These are phyloP conservation scores for Raja brachyura DNA, from an alignment of 2,113 vertebrate species.

Conservation along the genomic window DNA sequence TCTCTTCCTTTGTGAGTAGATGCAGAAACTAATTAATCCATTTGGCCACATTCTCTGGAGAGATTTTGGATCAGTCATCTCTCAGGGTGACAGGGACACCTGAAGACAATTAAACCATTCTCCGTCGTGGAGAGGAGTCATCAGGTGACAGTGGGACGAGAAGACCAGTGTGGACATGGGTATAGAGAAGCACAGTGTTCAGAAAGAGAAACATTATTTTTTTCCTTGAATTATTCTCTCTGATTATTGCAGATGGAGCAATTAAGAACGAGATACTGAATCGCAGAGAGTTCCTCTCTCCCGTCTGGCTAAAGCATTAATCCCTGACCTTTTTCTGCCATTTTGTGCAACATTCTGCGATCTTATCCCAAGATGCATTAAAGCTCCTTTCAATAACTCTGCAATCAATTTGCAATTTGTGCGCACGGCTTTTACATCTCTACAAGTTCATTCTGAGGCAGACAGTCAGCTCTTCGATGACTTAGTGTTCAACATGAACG, in stretches of 20 bases:
- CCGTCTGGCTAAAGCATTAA: background rate
- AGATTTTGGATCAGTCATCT: background rate
- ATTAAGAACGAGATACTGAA: background rate
- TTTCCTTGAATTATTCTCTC: background rate
- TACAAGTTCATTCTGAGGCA: background rate
- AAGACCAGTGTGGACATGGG: background rate
- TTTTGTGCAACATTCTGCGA: background rate
- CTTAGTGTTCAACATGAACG: background rate
- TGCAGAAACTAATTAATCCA: background rate
- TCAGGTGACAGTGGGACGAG: background rate
- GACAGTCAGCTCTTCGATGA: background rate
- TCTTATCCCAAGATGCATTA: background rate
- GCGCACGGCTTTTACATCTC: background rate
- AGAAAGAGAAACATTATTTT: background rate
- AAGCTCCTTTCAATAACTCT: background rate
- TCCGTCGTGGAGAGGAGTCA: background rate
- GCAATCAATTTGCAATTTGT: slow-evolving; percentile 24
- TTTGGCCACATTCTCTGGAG: background rate
- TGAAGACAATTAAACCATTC: background rate
- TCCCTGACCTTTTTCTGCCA: background rate
- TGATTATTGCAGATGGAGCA: background rate
- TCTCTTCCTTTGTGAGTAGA: no score
- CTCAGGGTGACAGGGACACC: background rate
- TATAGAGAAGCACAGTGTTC: background rate
- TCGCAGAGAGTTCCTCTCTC: background rate